Conservation (phyloP, 2,797 vertebrate genomes). For the Anas georgica region DNA sequence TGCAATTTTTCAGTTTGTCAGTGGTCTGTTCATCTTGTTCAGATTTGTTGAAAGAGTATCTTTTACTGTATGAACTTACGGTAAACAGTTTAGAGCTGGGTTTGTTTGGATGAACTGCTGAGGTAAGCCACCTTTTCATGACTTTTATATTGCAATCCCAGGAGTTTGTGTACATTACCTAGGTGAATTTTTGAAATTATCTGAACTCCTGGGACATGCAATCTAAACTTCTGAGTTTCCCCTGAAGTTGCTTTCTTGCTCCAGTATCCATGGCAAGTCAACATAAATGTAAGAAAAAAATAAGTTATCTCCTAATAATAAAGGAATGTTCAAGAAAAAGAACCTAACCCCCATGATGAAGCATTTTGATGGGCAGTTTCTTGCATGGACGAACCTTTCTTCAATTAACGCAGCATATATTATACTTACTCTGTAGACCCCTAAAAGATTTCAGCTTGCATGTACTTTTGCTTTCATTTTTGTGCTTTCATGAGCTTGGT, state of each 20-base stretch:
- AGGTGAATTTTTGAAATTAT: not conserved
- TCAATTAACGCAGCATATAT: not conserved
- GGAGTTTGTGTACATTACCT: not conserved
- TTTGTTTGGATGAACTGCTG: not conserved
- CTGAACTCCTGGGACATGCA: not conserved
- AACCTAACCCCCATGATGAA: not conserved
- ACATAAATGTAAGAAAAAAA: not conserved
- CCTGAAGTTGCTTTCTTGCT: not conserved
- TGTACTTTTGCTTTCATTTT: not conserved
- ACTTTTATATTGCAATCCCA: not conserved
- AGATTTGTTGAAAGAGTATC: conserved; percentile 10
- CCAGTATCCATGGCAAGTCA: not conserved
- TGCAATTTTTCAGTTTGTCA: conserved; percentile 4
- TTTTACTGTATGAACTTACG: not conserved
- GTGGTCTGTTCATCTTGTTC: not conserved
- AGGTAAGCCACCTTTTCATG: conserved; percentile 17
- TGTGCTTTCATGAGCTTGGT: not conserved
- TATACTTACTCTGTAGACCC: not conserved
- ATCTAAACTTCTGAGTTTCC: not conserved
- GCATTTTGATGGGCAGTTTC: not conserved
- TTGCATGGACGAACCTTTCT: not conserved
- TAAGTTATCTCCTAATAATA: conserved; percentile 1
- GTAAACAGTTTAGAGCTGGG: not conserved
- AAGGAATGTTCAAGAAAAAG: not conserved
- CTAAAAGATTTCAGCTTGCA: not conserved